Base-by-base conservation (phyloP, 2,797 vertebrate genomes). In the Anas acuta region DNA sequence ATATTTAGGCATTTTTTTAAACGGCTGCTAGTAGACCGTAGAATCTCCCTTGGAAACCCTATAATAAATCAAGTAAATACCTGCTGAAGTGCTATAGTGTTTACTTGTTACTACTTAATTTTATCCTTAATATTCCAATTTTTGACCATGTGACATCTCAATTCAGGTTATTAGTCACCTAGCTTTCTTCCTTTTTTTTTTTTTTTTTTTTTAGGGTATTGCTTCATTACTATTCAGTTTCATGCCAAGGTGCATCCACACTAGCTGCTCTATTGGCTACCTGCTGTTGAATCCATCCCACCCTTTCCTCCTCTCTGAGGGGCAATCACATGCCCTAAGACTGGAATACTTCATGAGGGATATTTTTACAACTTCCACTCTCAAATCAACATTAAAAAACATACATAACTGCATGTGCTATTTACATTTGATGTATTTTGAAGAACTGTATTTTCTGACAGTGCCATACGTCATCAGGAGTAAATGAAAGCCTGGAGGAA, bases 61-160 rank as follows among this genome's bases (percentile, higher is more conserved):
- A 49, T 45, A 94, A 88, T 94, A 90, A 95, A 90, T 53, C 62
- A 88, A 93, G 53, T 67, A 92, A 96, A 94, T 69, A 95, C 43
- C 39, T 51, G 35, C 57, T 74, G 32, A 94, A 89, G 58, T 37
- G 54, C 45, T 80, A 64, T 65, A 91, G 74, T 62, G 51, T 37
- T 92, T 89, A 92, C 70, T 91, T 89, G 25, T 87, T 58, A 65
- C 43, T 25, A 80, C n/a, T 75, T 83, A 80, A 92, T 89, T 90
- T 87, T 71, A 79, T 54, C 47, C 64, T 93, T 64, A 87, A 45
- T 69, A 87, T 51, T 83, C 9, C 57, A 56, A 2, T 0, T 86
- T 95, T 84, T 84, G 64, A 82, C 84, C 11, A 51, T 5, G 71
- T 2, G 8, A 81, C 58, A n/a, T 37, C 14, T 88, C 37, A 69